Evolutionary conservation across 2,888 invertebrate genomes (phyloP), one percentile per base, ranked within the genome.

Genomic region (Esperia sulphurella): DNA sequence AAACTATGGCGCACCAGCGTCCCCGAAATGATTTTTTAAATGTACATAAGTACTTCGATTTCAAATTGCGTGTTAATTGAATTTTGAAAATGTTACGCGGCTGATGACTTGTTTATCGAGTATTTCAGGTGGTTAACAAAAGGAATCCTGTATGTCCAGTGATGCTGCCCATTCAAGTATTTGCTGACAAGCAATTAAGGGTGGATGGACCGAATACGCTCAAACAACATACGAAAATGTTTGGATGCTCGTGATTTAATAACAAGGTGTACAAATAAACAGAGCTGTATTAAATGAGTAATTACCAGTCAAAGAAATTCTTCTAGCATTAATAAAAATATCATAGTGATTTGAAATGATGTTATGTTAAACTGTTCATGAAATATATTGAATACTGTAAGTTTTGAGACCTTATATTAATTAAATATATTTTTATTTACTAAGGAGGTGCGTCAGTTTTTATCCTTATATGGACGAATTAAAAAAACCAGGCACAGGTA

Each of bases 171-270:
- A 83, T 83, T 84, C 74, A 81, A 80, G 82, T 82, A 83, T 83
- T 79, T 82, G 76, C 78, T 82, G 86, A 82, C 83, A 84, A 79
- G 78, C 83, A 84, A 86, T 86, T 87, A 84, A 82, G 68, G 68
- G 66, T 69, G 65, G 59, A 48, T 64, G 64, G 59, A 48, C 65
- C 58, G 63, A 55, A 65, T 64, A 67, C 64, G 56, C 54, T 60
- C 53, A 61, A 64, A 68, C 65, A 58, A 63, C 55, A 51, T 61
- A 55, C 55, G 56, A 57, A 57, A 59, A 69, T 65, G 39, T 45
- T 45, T n/a, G 14, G 39, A 10, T 14, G 13, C 14, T 31, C 6
- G 7, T 14, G 9, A 3, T 13, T 37, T 14, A 8, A 13, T 14
- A 13, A n/a, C n/a, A n/a, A n/a, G n/a, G n/a, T n/a, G n/a, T n/a